A percentile compares a stretch with the other conserved stretches of the same genome.
Conservation (phyloP, 1,140 invertebrate species). For the Lycorma delicatula region DNA sequence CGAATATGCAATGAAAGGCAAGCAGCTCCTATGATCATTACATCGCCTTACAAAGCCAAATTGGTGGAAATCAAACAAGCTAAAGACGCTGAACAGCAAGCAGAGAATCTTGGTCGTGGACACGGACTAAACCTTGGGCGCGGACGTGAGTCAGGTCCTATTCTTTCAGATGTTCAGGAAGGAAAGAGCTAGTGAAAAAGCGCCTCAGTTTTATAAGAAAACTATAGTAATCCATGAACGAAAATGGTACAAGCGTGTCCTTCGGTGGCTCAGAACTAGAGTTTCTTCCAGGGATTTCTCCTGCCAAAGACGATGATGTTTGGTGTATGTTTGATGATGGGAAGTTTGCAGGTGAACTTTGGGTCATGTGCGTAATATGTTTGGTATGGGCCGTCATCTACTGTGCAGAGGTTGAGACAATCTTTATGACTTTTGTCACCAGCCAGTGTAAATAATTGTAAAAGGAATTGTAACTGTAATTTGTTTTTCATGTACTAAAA, state of each 20-base stretch:
- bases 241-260: background rate
- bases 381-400: slow-evolving; percentile 20
- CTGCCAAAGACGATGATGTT: background rate
- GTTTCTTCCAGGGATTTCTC: background rate
- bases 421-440: slow-evolving; percentile 12
- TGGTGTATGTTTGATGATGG: slow-evolving; percentile 6
- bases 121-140: too few relatives aligned
- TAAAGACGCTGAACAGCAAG: background rate
- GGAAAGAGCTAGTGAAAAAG: background rate
- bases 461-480: background rate
- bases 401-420: slow-evolving; percentile 19
- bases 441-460: too few relatives aligned
- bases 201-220: background rate
- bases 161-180: background rate
- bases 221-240: background rate
- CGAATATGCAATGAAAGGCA: background rate
- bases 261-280: background rate
- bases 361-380: slow-evolving; percentile 25
- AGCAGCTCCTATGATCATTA: background rate
- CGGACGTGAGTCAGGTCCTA: too few relatives aligned
- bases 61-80: background rate
- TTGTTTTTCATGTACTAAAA: background rate
- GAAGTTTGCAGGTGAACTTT: slow-evolving; percentile 23
- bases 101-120: background rate
- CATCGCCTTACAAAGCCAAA: background rate